These are phyloP conservation scores for Latrodectus geometricus DNA, from an alignment of 1,140 invertebrate genomes.

Conservation along the genomic window DNA sequence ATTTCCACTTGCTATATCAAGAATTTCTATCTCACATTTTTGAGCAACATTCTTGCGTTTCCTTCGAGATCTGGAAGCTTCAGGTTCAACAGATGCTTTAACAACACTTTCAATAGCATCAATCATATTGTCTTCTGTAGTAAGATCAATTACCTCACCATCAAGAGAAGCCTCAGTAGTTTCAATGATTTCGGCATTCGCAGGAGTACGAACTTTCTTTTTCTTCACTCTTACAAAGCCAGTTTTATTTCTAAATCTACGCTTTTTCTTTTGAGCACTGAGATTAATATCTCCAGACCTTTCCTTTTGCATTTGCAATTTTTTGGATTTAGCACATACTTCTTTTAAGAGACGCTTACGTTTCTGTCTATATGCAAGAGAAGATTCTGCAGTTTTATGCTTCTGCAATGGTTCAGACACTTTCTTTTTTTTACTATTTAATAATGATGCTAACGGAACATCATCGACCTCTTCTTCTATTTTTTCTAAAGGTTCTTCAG, in stretches of 20 bases:
- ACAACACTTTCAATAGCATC: conserved; percentile 57
- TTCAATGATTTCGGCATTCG: not conserved
- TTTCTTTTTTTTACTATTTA: conserved; percentile 63
- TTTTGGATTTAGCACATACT: conserved; percentile 15
- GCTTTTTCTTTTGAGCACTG: conserved; percentile 25
- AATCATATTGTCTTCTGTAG: conserved; percentile 31
- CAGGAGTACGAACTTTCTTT: conserved; percentile 29
- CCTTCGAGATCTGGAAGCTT: conserved; percentile 26
- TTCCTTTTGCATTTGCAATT: not conserved
- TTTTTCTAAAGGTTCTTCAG: not conserved
- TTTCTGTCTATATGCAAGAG: conserved; percentile 74
- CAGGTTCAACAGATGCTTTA: conserved; percentile 28
- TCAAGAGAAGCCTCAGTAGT: not conserved
- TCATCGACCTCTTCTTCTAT: conserved; percentile 74
- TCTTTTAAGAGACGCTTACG: conserved; percentile 78
- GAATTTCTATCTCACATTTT: conserved; percentile 46
- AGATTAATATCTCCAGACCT: not conserved
- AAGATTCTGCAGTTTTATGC: conserved; percentile 84
- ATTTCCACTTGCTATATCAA: conserved; percentile 47
- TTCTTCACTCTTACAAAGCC: conserved; percentile 62
- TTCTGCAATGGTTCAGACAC: conserved; percentile 71
- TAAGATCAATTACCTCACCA: conserved; percentile 25
- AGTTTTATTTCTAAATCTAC: conserved; percentile 55
- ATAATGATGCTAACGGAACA: conserved; percentile 64
- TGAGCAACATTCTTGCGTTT: conserved; percentile 49